Evolutionary conservation across 2,113 vertebrate species (phyloP), one percentile per base, ranked within the genome.

Genomic region (Alaudala cheleensis): DNA sequence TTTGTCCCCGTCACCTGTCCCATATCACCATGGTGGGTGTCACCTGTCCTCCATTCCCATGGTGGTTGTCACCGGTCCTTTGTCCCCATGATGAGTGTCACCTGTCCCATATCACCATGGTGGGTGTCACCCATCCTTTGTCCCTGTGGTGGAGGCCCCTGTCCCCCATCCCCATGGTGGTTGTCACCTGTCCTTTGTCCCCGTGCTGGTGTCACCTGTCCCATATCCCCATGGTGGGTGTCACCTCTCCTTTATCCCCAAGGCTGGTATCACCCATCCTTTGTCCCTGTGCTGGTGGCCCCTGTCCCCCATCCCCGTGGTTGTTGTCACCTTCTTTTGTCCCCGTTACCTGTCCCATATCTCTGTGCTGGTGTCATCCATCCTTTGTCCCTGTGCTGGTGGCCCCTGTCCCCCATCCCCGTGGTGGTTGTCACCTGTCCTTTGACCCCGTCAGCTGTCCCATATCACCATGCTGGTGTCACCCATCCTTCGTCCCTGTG

Each of bases 21-120:
- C 2, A 0, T 2, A 33, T 31, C 26, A 2, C 34, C 16, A 9
- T 3, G 12, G 4, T 33, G 9, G 1, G 5, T 49, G 56, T 3
- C 44, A n/a, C 31, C 31, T 33, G 53, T 56, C 54, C 54, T 4
- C 1, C 4, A 9, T 33, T 7, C 42, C 22, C n/a, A 24, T 34
- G 22, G 14, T 34, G 56, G 56, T 5, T 42, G 37, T 37, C 37
- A 37, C 40, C 40, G 10, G 40, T 40, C 40, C 10, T 14, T 14
- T 14, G 14, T 40, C 14, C 40, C 40, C 40, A 40, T 40, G 40
- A 14, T 40, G 14, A 11, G 14, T 24, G 22, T 8, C 54, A 8
- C 11, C 4, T 8, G 21, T 42, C 19, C 6, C 42, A 12, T 15
- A 44, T 44, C 42, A 13, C 42, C 15, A 11, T 53, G 51, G 51